These are phyloP conservation scores for Hydropsyche tenuis DNA, from an alignment of 1,140 invertebrate genomes.

Conservation along the genomic window DNA sequence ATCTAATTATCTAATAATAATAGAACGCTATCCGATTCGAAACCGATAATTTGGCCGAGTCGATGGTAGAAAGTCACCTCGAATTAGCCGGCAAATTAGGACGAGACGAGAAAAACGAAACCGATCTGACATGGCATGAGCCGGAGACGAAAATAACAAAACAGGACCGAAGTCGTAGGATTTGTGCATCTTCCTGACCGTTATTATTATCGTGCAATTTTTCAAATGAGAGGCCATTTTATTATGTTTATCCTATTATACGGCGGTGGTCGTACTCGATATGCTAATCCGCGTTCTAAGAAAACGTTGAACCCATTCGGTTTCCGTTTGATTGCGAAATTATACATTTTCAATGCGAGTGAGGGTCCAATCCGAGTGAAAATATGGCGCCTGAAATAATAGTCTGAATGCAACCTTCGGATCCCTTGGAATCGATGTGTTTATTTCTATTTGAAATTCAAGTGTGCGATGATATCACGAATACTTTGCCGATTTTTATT, in stretches of 20 bases:
- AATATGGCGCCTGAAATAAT: neutral
- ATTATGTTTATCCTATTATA: no score
- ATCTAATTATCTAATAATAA: conserved; percentile 21
- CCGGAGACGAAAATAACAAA: no score
- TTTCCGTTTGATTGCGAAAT: conserved; percentile 24
- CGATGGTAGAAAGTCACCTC: conserved; percentile 21
- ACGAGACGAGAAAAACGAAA: neutral
- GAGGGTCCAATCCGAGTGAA: neutral
- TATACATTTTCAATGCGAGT: conserved; percentile 20
- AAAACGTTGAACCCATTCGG: conserved; percentile 3
- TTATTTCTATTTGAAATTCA: no score
- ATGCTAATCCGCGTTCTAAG: conserved; percentile 33
- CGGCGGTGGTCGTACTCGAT: neutral
- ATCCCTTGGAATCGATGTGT: no score
- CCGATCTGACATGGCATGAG: no score
- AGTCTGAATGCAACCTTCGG: no score
- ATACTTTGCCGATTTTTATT: no score
- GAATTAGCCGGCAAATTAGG: conserved; percentile 25
- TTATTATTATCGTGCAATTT: no score
- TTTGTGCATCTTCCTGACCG: no score
- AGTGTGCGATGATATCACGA: no score
- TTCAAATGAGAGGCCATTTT: no score
- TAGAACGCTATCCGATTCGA: neutral
- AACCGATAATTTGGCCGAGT: conserved; percentile 26
- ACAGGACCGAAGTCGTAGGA: neutral